Conservation (phyloP, 53 echinoderm and acorn worm species). For the Pentamera pediparva region DNA sequence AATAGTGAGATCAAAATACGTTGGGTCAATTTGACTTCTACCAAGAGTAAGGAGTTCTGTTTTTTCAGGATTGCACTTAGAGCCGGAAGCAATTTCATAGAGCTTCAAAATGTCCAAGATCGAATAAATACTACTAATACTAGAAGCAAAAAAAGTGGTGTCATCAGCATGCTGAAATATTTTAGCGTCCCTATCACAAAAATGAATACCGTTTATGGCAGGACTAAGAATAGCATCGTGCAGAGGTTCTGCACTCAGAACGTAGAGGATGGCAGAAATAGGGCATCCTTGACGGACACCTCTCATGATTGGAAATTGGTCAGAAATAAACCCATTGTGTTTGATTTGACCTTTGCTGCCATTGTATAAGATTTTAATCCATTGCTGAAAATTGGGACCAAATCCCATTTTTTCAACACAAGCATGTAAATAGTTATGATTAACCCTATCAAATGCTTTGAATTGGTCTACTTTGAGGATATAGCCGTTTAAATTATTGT, state of each 20-base stretch:
- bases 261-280: neutral
- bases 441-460: neutral
- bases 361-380: neutral
- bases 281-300: neutral
- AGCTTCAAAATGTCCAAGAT: neutral
- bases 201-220: neutral
- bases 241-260: slow-evolving; percentile 11
- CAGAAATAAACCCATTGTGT: neutral
- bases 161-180: slow-evolving; percentile 38
- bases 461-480: neutral
- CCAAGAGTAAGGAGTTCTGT: neutral
- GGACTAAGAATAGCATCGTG: neutral
- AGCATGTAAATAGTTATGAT: neutral
- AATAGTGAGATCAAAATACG: too few relatives aligned
- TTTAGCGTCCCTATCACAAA: neutral
- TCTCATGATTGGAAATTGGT: neutral
- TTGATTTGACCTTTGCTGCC: neutral
- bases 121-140: neutral
- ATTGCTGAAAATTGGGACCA: neutral
- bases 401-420: neutral
- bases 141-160: neutral
- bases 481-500: neutral
- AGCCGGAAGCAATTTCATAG: neutral
- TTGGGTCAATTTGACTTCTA: too few relatives aligned
- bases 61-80: neutral